Conservation (phyloP, 2,113 vertebrate genomes). For the Noctilio leporinus region DNA sequence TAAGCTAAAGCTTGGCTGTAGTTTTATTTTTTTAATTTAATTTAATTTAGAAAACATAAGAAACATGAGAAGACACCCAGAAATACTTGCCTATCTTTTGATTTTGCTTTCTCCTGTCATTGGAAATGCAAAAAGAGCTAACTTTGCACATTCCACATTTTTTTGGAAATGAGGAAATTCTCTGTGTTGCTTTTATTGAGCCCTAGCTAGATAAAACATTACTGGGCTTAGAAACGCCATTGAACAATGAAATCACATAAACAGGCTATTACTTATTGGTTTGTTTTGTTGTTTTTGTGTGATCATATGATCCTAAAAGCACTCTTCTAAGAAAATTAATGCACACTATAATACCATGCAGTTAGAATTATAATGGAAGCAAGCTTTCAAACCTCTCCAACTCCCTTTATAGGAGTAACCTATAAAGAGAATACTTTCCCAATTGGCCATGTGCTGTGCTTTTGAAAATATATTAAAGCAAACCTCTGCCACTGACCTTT, state of each 20-base stretch:
- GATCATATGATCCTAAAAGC: not conserved
- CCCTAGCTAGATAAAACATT: not conserved
- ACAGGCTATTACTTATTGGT: not conserved
- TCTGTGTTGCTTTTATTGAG: not conserved
- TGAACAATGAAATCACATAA: not conserved
- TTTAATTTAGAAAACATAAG: not conserved
- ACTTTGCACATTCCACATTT: not conserved
- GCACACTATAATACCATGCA: not conserved
- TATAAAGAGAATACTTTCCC: not conserved
- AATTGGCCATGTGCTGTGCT: not conserved
- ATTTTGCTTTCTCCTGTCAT: not conserved
- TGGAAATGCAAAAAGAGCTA: not conserved
- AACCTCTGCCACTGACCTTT: conserved; percentile 13
- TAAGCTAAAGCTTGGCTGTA: not conserved
- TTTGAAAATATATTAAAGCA: conserved; percentile 13
- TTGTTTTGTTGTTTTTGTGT: not conserved
- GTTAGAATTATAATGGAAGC: not conserved
- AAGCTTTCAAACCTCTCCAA: not conserved
- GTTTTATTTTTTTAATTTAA: not conserved
- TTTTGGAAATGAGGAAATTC: not conserved
- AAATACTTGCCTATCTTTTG: not conserved
- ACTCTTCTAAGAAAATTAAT: not conserved
- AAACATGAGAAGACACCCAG: not conserved
- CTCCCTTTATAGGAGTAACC: not conserved
- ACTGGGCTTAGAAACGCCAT: not conserved